These are phyloP conservation scores for Drosophila tanythrix DNA, from an alignment of 2,888 invertebrate genomes.

Conservation along the genomic window DNA sequence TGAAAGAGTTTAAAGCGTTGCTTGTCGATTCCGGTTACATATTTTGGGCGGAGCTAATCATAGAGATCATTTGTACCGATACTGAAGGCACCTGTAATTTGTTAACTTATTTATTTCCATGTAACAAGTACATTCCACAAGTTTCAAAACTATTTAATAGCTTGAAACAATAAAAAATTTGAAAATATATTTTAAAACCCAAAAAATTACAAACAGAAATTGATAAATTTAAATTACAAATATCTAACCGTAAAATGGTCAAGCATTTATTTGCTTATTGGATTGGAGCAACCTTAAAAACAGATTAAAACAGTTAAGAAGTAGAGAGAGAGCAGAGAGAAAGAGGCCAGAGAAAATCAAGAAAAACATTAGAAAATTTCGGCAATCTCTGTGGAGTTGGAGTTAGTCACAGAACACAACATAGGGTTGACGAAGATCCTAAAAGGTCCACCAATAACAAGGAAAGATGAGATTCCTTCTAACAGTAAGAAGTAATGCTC, in stretches of 20 bases:
- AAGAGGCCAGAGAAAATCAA: neutral
- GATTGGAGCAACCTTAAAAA: neutral
- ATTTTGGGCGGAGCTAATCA: conserved; percentile 43
- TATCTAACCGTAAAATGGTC: neutral
- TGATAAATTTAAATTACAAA: neutral
- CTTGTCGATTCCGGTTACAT: conserved; percentile 44
- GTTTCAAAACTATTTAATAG: neutral
- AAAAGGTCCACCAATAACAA: neutral
- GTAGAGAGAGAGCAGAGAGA: neutral
- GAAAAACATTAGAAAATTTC: neutral
- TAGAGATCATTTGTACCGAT: conserved; percentile 7
- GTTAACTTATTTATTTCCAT: too few species aligned
- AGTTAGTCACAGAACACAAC: neutral
- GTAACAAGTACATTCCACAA: neutral
- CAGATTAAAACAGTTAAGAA: neutral
- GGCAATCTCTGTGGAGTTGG: neutral
- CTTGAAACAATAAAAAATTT: neutral
- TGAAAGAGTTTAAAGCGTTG: conserved; percentile 9
- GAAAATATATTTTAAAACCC: neutral
- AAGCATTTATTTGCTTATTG: neutral
- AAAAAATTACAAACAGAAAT: neutral
- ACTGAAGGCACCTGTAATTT: neutral
- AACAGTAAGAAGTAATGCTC: neutral
- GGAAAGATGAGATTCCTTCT: neutral
- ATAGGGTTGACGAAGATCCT: neutral